Conservation (phyloP, 2,888 invertebrate species). For the Neoaliturus tenellus region DNA sequence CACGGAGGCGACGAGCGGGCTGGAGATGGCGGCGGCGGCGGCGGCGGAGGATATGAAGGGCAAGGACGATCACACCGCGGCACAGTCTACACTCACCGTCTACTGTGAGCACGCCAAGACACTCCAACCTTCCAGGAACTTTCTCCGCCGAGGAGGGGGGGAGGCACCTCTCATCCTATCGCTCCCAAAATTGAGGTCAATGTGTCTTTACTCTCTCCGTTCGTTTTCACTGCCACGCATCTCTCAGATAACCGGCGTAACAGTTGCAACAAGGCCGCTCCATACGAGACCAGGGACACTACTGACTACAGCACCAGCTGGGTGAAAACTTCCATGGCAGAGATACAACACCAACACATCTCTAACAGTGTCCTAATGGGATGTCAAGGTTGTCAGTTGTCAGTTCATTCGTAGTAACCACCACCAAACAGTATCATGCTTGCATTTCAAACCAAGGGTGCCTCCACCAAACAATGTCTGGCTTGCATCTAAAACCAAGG, state of each 20-base stretch:
- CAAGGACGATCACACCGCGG: neutral
- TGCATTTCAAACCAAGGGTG: no score
- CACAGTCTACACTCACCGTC: conserved; percentile 16
- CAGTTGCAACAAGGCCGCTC: neutral
- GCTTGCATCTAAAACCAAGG: no score
- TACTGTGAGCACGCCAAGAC: neutral
- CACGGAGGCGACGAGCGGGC: no score
- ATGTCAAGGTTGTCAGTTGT: no score
- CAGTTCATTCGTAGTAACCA: no score
- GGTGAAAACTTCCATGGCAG: no score
- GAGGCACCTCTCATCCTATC: conserved; percentile 26
- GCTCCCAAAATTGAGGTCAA: conserved; percentile 48
- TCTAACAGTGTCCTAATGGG: no score
- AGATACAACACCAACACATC: no score
- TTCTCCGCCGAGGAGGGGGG: conserved; percentile 16
- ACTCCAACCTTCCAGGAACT: conserved; percentile 4
- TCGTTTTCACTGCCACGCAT: conserved; percentile 54
- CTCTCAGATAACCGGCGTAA: conserved; percentile 35
- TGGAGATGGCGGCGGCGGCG: neutral
- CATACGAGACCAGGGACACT: no score
- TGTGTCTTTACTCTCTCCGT: conserved; percentile 52
- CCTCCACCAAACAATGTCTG: no score
- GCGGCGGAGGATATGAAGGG: neutral
- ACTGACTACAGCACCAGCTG: no score
- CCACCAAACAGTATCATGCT: no score